Evolutionary conservation across 1,140 invertebrate genomes (phyloP), one percentile per base, ranked within the genome.

Genomic region (Lycorma delicatula): DNA sequence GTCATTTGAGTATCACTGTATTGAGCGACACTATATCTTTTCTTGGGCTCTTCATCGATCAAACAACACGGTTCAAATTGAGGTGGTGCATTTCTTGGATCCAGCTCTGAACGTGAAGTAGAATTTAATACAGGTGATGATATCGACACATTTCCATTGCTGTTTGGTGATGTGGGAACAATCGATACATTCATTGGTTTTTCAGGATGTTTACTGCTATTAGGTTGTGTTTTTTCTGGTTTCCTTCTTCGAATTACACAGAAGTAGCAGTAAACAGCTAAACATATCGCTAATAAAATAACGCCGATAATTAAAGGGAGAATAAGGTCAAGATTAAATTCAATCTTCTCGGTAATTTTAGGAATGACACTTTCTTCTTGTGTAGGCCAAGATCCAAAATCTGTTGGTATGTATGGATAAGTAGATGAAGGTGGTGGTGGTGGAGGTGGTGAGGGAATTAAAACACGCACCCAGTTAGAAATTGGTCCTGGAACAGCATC

Each of bases 381-480:
- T 1, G 61, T 64, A 6, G 66, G 66, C 60, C 67, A 67, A 4
- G 60, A 57, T 26, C 68, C 64, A n/a, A n/a, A n/a, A 49, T 71
- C 65, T 18, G 61, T 63, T 2, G 69, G 66, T 48, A 70, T 71
- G 7, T 70, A 70, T 12, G 67, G 68, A 20, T 68, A 66, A 9
- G 67, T 70, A n/a, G 70, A 68, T n/a, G 70, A 63, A 23, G 69
- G 63, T 1, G 74, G 72, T 3, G 75, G 69, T 38, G 75, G 71
- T n/a, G 71, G 73, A 31, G 71, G 69, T 6, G 70, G 75, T 13
- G 73, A 73, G 1, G 76, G 75, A 1, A 79, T 72, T 27, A 73
- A 69, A 22, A 79, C 68, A 16, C 73, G 64, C 5, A 78, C 77
- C 64, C 77, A 75, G 65, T 83, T 83, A 0, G 81, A 83, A 22